These are phyloP conservation scores for Paratilapia polleni DNA, from an alignment of 2,113 vertebrate species.

Conservation along the genomic window DNA sequence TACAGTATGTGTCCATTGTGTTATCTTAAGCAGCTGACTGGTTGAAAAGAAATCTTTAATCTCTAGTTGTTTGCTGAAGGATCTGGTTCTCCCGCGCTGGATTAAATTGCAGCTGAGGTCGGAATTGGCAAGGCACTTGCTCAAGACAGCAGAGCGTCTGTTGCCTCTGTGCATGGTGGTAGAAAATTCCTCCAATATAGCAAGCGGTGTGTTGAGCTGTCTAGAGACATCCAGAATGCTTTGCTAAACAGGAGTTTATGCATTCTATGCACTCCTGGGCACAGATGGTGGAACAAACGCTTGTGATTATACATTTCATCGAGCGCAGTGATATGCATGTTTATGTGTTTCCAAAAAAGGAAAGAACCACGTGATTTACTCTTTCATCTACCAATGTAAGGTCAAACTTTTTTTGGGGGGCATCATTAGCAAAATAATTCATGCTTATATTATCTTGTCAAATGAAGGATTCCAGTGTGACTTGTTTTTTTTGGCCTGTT, in stretches of 20 bases:
- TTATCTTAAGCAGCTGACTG: constrained; percentile 16
- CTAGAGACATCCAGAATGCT: not conserved
- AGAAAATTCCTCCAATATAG: constrained; percentile 8
- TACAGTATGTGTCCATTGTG: constrained; percentile 30
- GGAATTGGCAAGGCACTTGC: not conserved
- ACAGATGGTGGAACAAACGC: constrained; percentile 64
- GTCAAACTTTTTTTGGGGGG: not conserved
- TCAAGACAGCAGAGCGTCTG: constrained; percentile 4
- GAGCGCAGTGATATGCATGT: constrained; percentile 51
- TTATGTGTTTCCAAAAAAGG: constrained; percentile 40
- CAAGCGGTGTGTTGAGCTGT: constrained; percentile 10
- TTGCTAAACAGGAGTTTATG: constrained; percentile 49
- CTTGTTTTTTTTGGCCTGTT: not conserved
- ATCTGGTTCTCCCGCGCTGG: constrained; percentile 24
- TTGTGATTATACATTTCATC: constrained; percentile 62
- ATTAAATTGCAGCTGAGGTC: constrained; percentile 25
- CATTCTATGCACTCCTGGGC: constrained; percentile 42
- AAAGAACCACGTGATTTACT: constrained; percentile 13
- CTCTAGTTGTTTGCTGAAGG: constrained; percentile 51
- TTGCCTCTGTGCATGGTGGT: not conserved
- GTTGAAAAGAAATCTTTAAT: constrained; percentile 39
- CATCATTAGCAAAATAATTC: not conserved
- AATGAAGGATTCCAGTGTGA: not conserved
- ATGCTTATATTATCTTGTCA: constrained; percentile 3
- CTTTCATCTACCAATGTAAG: not conserved